Evolutionary conservation across 1,140 invertebrate genomes (phyloP).

Genomic region (Nomia melanderi): DNA sequence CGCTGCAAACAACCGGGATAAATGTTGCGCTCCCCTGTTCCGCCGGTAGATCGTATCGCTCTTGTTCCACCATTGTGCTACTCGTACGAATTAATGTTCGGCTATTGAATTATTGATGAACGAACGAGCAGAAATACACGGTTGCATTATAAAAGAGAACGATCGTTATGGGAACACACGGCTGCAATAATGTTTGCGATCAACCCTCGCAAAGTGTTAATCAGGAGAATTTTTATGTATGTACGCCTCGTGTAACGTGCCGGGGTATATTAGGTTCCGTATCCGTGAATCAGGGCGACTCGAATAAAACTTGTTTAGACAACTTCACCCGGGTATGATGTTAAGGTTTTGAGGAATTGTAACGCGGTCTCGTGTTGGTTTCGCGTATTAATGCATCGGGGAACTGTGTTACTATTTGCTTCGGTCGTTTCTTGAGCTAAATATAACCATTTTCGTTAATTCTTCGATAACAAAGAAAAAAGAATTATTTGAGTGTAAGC

Average conservation of each 20-base stretch:
- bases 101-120: slow-evolving; percentile 17
- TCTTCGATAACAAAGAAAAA: too few species aligned
- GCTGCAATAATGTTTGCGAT: neutral
- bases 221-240: neutral
- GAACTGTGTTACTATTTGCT: neutral
- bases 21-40: neutral
- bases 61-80: neutral
- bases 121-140: neutral
- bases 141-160: too few species aligned
- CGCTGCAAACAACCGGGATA: neutral
- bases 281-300: neutral
- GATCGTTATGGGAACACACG: neutral
- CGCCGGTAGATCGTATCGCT: neutral
- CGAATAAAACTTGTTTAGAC: neutral
- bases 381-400: neutral
- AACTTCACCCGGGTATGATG: neutral
- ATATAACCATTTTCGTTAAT: too few species aligned
- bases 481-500: too few species aligned
- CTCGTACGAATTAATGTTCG: neutral
- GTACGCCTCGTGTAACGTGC: too few species aligned
- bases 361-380: neutral
- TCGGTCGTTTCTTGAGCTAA: too few species aligned
- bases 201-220: neutral
- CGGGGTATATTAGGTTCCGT: neutral
- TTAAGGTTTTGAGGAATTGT: slow-evolving; percentile 15